These are phyloP conservation scores for Eristalinus aeneus DNA, from an alignment of 2,888 invertebrate genomes.

Conservation along the genomic window DNA sequence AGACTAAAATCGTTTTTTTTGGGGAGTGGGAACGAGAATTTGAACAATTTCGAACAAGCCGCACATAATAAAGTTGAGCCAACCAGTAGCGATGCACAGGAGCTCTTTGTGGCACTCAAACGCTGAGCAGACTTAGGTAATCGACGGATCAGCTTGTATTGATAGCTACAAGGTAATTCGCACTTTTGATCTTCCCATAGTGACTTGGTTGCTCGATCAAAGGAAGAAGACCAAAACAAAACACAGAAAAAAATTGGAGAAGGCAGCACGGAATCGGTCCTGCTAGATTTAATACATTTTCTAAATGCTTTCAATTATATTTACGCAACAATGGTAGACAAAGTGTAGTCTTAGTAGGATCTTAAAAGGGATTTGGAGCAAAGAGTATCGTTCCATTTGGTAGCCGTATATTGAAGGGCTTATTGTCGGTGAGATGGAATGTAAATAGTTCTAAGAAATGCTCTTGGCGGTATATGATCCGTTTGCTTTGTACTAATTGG, in stretches of 20 bases:
- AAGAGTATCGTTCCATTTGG: constrained; percentile 31
- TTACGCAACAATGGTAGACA: constrained; percentile 60
- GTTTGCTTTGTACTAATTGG: constrained; percentile 78
- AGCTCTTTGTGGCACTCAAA: constrained; percentile 40
- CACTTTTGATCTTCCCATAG: constrained; percentile 72
- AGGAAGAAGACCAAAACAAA: constrained; percentile 14
- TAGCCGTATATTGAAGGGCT: constrained; percentile 5
- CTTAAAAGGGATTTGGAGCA: constrained; percentile 54
- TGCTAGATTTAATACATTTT: constrained; percentile 68
- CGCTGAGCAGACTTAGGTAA: constrained; percentile 19
- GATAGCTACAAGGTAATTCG: constrained; percentile 75
- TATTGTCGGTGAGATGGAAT: constrained; percentile 47
- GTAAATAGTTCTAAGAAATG: constrained; percentile 58
- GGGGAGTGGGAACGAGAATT: not conserved
- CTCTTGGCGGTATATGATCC: constrained; percentile 46
- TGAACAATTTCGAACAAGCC: not conserved
- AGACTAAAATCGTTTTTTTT: not conserved
- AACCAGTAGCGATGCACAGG: not conserved
- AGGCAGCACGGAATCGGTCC: constrained; percentile 6
- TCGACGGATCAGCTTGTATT: constrained; percentile 65
- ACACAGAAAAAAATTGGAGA: constrained; percentile 31
- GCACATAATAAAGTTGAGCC: constrained; percentile 25
- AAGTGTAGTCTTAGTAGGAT: not conserved
- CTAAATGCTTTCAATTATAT: constrained; percentile 70
- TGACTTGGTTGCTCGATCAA: constrained; percentile 34